Conservation (phyloP, 2,113 vertebrate genomes). For the Phaethon lepturus region DNA sequence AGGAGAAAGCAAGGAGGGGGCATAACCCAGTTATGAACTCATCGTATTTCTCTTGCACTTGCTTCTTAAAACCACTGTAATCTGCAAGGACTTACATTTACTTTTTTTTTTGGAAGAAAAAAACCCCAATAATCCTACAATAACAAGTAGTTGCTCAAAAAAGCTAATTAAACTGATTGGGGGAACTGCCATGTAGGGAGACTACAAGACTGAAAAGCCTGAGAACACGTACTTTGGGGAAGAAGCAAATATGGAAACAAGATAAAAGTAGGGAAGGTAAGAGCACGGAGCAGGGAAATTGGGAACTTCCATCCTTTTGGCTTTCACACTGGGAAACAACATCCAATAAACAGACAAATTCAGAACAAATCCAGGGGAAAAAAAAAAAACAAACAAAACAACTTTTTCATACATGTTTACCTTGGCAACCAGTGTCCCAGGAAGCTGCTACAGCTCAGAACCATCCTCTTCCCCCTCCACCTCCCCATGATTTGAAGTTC, state of each 20-base stretch:
- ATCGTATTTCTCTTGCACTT: not conserved
- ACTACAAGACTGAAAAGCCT: not conserved
- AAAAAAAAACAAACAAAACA: not conserved
- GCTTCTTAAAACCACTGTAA: not conserved
- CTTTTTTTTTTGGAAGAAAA: accelerated
- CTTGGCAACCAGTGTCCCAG: not conserved
- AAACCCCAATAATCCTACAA: not conserved
- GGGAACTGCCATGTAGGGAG: not conserved
- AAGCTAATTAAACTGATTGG: not conserved
- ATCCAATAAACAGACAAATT: not conserved
- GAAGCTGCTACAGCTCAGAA: not conserved
- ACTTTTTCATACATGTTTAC: not conserved
- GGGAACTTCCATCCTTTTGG: not conserved
- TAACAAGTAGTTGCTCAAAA: not conserved
- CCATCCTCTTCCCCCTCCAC: not conserved
- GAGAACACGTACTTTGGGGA: not conserved
- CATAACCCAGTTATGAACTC: not conserved
- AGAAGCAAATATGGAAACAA: not conserved
- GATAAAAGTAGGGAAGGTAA: not conserved
- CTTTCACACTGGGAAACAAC: accelerated
- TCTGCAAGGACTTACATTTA: not conserved
- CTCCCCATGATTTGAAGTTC: not conserved
- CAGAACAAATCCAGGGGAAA: not conserved
- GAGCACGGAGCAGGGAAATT: not conserved
- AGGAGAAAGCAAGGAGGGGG: not conserved